Base-by-base conservation (phyloP, 2,888 invertebrate species). In the Myopa tessellatipennis region DNA sequence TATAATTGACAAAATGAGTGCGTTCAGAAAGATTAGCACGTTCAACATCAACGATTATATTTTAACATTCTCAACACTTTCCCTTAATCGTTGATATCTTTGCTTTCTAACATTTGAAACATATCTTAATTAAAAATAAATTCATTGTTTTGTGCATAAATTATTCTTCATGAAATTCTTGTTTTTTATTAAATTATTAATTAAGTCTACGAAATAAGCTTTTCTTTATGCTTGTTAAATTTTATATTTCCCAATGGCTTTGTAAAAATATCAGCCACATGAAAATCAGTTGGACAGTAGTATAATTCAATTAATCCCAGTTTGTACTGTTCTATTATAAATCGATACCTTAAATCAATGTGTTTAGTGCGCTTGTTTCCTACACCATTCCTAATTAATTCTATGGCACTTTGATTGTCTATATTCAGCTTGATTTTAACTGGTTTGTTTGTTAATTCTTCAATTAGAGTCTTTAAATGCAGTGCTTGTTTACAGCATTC, bases 181-280 rank as follows among this genome's bases (percentile, higher is more conserved):
- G 45, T 34, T 10, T 45, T 45, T 45, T 45, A 45, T 4, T 45
- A 45, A 45, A 45, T 45, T 45, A 45, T 45, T 45, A 45, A 45
- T 45, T 45, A 45, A 10, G 7, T 63, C 34, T 63, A 63, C 14
- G 34, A 63, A n/a, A 63, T 6, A 26, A 63, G 63, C 18, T 5
- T 63, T n/a, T 63, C 63, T 63, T 18, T 63, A 63, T 63, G 63
- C 36, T 63, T 63, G 34, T 34, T 63, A 63, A 63, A 63, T 26
- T 63, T 63, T 63, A 63, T 63, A 63, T 63, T 26, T 63, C 34
- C 63, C 34, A 63, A 18, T 63, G 63, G 63, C 63, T 63, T 63
- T 7, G 63, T 63, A 63, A 63, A 63, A 63, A 63, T 63, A 18
- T 63, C 63, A 36, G 63, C 63, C 14, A 26, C 63, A 5, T 63